These are phyloP conservation scores for Styela plicata DNA, from an alignment of 23 tunicate species.

Conservation along the genomic window DNA sequence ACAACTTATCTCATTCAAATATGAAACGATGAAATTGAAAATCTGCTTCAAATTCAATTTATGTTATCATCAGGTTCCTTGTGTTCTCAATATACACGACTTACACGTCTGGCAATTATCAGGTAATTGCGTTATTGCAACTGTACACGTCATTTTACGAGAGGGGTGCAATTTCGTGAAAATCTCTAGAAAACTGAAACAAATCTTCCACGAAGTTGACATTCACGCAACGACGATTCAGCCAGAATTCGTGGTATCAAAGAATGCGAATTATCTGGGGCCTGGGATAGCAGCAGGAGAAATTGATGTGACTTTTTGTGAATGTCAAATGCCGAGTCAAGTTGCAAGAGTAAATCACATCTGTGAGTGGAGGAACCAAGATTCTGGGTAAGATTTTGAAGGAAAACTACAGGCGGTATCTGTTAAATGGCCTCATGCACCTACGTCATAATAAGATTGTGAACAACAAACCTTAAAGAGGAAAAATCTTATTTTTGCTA, in stretches of 20 bases:
- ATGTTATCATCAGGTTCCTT: slow-evolving; percentile 34
- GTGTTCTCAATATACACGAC: slow-evolving; percentile 38
- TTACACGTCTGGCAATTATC: slow-evolving; percentile 63
- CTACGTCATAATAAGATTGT: no score
- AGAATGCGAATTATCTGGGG: not conserved
- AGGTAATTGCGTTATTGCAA: slow-evolving; percentile 39
- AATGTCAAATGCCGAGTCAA: not conserved
- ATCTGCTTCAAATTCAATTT: no score
- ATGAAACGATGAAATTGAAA: no score
- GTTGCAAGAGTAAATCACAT: not conserved
- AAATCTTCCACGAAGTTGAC: slow-evolving; percentile 51
- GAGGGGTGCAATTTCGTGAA: slow-evolving; percentile 18
- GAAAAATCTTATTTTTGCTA: no score
- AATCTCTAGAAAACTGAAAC: slow-evolving; percentile 27
- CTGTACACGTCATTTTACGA: slow-evolving; percentile 55
- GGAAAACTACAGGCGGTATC: no score
- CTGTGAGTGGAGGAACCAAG: not conserved
- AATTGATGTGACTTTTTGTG: not conserved
- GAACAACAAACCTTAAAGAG: no score
- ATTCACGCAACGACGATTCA: slow-evolving; percentile 54
- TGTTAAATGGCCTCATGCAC: no score
- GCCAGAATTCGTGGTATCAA: slow-evolving; percentile 27
- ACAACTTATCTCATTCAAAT: no score
- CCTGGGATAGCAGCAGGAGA: not conserved
- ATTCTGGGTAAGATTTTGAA: not conserved